Percentiles rank a stretch among this genome's conserved stretches.
These are phyloP conservation scores for Champsocephalus gunnari DNA, from an alignment of 2,797 vertebrate genomes.

Conservation along the genomic window DNA sequence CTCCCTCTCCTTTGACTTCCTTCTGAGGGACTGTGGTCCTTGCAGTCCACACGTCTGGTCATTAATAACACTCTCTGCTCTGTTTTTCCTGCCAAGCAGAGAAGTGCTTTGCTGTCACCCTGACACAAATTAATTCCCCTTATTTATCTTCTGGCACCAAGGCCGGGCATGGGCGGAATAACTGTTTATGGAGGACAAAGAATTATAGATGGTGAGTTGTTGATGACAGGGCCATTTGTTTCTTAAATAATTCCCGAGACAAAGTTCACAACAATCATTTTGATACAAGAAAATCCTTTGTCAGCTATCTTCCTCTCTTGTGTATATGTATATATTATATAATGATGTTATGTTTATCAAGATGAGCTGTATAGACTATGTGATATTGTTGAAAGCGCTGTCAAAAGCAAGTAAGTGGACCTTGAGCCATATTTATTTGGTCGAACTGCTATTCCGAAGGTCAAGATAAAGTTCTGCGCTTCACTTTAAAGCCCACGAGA, in stretches of 20 bases:
- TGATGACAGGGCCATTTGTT: constrained; percentile 77
- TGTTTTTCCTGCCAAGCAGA: constrained; percentile 80
- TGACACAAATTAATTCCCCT: constrained; percentile 86
- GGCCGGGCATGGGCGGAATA: constrained; percentile 77
- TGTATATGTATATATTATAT: neutral
- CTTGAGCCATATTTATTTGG: neutral
- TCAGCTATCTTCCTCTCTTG: constrained; percentile 50
- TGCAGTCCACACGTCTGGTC: constrained; percentile 75
- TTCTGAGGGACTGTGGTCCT: constrained; percentile 74
- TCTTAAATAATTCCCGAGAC: constrained; percentile 69
- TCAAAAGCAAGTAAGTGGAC: neutral
- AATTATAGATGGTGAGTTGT: constrained; percentile 79
- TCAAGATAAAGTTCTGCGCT: neutral
- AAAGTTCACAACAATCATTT: constrained; percentile 76
- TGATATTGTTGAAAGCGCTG: neutral
- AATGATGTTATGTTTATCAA: neutral
- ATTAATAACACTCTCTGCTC: constrained; percentile 79
- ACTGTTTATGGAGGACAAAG: constrained; percentile 75
- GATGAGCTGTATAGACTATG: neutral
- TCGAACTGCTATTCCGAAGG: neutral
- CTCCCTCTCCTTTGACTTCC: constrained; percentile 74
- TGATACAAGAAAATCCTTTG: constrained; percentile 58
- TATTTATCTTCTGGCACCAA: constrained; percentile 84
- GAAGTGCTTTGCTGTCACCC: constrained; percentile 76
- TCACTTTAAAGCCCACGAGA: no score